Base-by-base conservation (phyloP, 2,113 vertebrate genomes). In the Eptesicus fuscus region DNA sequence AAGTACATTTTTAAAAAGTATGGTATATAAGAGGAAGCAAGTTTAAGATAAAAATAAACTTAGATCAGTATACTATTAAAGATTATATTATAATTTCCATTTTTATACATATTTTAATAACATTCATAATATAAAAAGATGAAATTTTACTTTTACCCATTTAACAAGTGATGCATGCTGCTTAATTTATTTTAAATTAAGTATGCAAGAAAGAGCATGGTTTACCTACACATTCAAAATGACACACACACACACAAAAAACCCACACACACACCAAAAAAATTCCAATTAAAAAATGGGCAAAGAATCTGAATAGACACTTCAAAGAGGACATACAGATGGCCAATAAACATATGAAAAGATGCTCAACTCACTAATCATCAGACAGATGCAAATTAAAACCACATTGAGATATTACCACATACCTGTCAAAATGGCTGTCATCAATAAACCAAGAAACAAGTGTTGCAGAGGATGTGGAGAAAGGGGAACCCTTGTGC, bases 131-230 rank as follows among this genome's bases (percentile, higher is more conserved):
- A 95, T 77, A 77, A 80, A 83, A 92, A 47, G 77, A 95, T 65
- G 92, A 93, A 93, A 71, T 90, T 93, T 93, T 88, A 90, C 82
- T 95, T 90, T 83, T 88, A 70, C 93, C 51, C 51, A 69, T 82
- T 96, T 95, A 95, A 91, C 79, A 96, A 96, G 22, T 88, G 93
- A 92, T 95, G 44, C 82, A 90, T 95, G 69, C 80, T 94, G 65
- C 80, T 92, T 96, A 90, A 92, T 88, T 97, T 96, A 93, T 91
- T 96, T 96, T 95, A 76, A 95, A 95, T 95, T 95, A 93, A 92
- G 40, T 94, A 96, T 91, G 78, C 94, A 95, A 65, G 82, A 93
- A 97, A 96, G 85, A 93, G 40, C 70, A 94, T 96, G 82, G 73
- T 89, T 96, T 96, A 94, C 78, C 93, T 92, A 94, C 83, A 78